phyloP scores from a whole-genome alignment of 1,140 invertebrate species.

The Drosophila navojoa region DNA sequence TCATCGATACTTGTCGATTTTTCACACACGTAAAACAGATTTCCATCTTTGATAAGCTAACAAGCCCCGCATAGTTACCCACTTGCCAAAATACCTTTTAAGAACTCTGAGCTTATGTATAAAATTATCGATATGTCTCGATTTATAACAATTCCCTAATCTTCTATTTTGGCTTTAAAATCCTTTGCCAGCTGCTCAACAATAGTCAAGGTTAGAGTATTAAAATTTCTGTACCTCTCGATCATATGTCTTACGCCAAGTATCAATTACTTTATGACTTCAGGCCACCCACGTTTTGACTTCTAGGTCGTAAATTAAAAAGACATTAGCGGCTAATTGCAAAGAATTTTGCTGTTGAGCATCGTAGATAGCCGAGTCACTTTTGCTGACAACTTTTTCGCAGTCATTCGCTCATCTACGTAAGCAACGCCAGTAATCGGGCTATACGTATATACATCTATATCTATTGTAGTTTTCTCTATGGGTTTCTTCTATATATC shows the following conservation, averaged over 20 bases:
- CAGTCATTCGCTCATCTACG: neutral
- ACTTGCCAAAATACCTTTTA: no score
- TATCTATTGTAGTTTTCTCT: slow-evolving; percentile 9
- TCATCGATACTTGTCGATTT: neutral
- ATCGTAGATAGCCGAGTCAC: neutral
- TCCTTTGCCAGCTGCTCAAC: neutral
- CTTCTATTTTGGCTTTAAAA: neutral
- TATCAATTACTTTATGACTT: neutral
- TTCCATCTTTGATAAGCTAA: no score
- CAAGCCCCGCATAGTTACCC: no score
- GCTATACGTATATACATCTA: neutral
- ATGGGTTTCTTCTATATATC: slow-evolving; percentile 19
- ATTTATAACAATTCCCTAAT: neutral
- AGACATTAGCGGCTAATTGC: slow-evolving; percentile 1
- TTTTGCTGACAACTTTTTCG: slow-evolving; percentile 21
- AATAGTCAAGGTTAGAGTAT: no score
- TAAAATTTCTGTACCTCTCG: no score
- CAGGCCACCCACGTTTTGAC: neutral
- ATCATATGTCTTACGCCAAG: no score
- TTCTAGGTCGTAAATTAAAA: slow-evolving; percentile 5
- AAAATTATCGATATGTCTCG: neutral
- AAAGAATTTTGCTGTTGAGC: neutral
- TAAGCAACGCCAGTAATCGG: neutral
- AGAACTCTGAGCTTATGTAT: neutral
- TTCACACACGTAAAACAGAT: neutral